These are phyloP conservation scores for Leuciscus waleckii DNA, from an alignment of 2,797 vertebrate species.

Conservation along the genomic window DNA sequence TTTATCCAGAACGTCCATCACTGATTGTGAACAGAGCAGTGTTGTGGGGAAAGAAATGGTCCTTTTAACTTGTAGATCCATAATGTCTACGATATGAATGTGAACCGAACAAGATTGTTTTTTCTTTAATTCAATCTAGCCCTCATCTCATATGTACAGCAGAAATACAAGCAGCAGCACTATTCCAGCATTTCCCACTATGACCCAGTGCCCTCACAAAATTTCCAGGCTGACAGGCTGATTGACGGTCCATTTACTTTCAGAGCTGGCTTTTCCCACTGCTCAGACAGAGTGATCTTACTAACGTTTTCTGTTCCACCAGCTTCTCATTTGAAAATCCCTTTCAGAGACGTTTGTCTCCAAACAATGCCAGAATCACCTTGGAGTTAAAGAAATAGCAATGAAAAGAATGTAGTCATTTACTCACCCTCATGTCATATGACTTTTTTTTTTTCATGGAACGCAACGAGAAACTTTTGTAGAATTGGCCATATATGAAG, in stretches of 20 bases:
- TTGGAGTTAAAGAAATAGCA: neutral
- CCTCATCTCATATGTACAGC: neutral
- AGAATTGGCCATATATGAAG: neutral
- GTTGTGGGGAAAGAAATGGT: neutral
- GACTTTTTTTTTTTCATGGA: neutral
- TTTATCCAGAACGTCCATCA: neutral
- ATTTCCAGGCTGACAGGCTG: neutral
- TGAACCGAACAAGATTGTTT: neutral
- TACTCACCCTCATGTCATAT: neutral
- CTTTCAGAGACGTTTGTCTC: neutral
- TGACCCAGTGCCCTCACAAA: neutral
- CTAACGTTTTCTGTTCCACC: neutral
- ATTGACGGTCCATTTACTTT: neutral
- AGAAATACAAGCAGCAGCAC: neutral
- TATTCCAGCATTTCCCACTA: neutral
- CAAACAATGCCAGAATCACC: neutral
- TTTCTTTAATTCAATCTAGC: neutral
- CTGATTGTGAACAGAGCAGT: neutral
- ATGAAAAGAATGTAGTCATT: neutral
- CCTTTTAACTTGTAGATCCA: neutral
- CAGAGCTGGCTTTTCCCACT: neutral
- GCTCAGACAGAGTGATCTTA: neutral
- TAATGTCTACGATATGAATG: neutral
- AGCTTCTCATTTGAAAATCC: constrained; percentile 2
- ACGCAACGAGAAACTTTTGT: neutral